Conservation (phyloP, 37 sponge, comb jelly and placozoan species). For the Tethya wilhelma region DNA sequence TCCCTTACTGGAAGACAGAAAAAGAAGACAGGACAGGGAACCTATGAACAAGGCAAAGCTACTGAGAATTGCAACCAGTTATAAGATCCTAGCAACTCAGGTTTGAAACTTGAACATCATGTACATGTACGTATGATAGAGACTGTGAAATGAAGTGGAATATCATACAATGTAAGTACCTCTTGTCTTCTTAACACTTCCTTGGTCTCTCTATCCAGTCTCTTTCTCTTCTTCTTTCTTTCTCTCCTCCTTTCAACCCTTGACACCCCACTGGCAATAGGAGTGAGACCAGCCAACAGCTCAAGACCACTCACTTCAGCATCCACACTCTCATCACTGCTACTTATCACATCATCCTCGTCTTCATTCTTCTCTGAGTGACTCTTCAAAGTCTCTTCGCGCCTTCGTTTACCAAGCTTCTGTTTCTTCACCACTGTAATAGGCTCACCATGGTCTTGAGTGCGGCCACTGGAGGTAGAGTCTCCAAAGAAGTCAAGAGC, state of each 20-base stretch:
- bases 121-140: too few species aligned
- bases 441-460: neutral
- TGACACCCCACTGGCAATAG: neutral
- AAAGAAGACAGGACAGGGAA: too few species aligned
- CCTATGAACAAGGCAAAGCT: too few species aligned
- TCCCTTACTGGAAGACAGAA: too few species aligned
- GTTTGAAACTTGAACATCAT: too few species aligned
- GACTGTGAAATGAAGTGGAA: neutral
- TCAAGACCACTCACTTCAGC: conserved; percentile 1
- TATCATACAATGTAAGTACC: conserved; percentile 12
- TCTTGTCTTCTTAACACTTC: conserved; percentile 54
- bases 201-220: conserved; percentile 24
- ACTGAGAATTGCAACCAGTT: too few species aligned
- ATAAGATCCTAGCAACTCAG: too few species aligned
- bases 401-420: neutral
- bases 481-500: conserved; percentile 90
- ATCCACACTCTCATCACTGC: neutral
- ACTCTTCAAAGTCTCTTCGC: neutral
- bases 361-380: conserved; percentile 10
- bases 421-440: neutral
- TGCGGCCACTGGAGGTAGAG: neutral
- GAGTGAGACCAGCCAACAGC: conserved; percentile 42
- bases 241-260: neutral
- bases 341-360: neutral
- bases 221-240: conserved; percentile 36